Percentiles rank a stretch among this genome's conserved stretches.
These are phyloP conservation scores for Anoncus sp. DNA, from an alignment of 2,888 invertebrate genomes.

Conservation along the genomic window DNA sequence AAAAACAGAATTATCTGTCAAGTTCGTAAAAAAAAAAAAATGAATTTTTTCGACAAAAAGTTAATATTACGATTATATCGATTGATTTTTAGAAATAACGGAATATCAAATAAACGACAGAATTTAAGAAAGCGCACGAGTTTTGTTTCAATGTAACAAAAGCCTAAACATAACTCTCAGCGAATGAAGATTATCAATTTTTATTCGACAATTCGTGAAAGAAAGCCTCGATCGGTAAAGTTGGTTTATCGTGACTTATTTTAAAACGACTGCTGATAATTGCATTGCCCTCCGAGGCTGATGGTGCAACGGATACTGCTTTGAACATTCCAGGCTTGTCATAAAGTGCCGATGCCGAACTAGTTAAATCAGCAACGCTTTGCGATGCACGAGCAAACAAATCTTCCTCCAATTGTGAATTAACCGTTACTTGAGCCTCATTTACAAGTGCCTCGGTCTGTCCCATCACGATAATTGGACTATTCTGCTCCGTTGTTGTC, in stretches of 20 bases:
- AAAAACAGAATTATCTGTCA: no score
- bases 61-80: background rate
- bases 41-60: background rate
- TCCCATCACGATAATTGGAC: constrained; percentile 11
- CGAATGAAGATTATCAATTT: constrained; percentile 80
- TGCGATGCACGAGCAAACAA: constrained; percentile 84
- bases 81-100: background rate
- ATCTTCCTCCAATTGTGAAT: constrained; percentile 75
- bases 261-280: constrained; percentile 85
- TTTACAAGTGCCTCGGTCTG: constrained; percentile 53
- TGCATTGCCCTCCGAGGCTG: constrained; percentile 83
- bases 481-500: no score
- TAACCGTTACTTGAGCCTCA: constrained; percentile 55
- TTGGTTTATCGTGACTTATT: constrained; percentile 91
- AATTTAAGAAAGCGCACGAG: background rate
- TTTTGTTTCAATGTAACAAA: background rate
- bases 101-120: background rate
- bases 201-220: constrained; percentile 89
- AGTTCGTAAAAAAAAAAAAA: no score
- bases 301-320: constrained; percentile 85
- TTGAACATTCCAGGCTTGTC: constrained; percentile 90
- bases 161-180: background rate
- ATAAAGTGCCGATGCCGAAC: constrained; percentile 89
- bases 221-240: constrained; percentile 92
- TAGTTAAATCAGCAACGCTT: constrained; percentile 89